phyloP scores from a whole-genome alignment of 2,797 vertebrate genomes.

The Lophotriccus pileatus region DNA sequence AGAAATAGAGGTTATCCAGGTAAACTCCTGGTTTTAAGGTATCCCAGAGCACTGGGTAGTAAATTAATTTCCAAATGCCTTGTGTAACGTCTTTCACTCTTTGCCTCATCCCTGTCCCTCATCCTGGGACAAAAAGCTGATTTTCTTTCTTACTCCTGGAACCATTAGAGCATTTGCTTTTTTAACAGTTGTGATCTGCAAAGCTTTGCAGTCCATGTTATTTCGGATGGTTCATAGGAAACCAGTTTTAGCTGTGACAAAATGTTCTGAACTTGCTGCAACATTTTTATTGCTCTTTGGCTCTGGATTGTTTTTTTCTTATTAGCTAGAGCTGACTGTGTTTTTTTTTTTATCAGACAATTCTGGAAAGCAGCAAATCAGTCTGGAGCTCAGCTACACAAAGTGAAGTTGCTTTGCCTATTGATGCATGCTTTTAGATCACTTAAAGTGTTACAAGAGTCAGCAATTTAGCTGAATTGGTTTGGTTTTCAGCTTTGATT shows the following conservation, averaged over 20 bases:
- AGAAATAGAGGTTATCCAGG: neutral
- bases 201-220: conserved; percentile 20
- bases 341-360: conserved; percentile 49
- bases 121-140: neutral
- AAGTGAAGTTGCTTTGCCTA: conserved; percentile 40
- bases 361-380: conserved; percentile 54
- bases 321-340: conserved; percentile 51
- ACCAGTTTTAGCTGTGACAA: conserved; percentile 65
- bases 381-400: conserved; percentile 35
- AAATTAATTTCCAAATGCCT: neutral
- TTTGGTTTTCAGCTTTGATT: conserved; percentile 50
- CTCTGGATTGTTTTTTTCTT: conserved; percentile 50
- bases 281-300: conserved; percentile 64
- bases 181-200: neutral
- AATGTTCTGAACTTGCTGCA: conserved; percentile 63
- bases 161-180: neutral
- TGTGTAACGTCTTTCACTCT: neutral
- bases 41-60: neutral
- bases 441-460: conserved; percentile 28
- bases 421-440: conserved; percentile 49
- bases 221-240: conserved; percentile 32
- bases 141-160: neutral
- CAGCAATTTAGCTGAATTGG: conserved; percentile 39
- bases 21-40: neutral
- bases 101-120: neutral